phyloP scores from a whole-genome alignment of 2,888 invertebrate species.

The Morpho achilles region DNA sequence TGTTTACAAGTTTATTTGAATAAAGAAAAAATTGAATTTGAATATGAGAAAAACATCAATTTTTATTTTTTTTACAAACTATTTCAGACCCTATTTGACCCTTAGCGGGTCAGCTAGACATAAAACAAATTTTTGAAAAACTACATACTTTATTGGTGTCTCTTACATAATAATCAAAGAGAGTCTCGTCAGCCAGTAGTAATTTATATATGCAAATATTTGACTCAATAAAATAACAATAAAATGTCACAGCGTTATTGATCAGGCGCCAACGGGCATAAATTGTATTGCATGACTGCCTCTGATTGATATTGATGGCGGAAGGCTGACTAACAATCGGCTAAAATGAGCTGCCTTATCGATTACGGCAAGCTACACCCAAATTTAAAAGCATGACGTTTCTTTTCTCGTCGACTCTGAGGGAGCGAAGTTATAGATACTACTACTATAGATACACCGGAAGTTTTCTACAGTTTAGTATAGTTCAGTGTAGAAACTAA shows the following conservation, averaged over 20 bases:
- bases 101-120: background rate
- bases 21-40: no score
- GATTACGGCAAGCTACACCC: constrained; percentile 18
- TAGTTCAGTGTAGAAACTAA: no score
- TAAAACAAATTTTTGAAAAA: background rate
- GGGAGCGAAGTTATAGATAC: no score
- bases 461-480: no score
- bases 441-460: no score
- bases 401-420: background rate
- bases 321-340: constrained; percentile 27
- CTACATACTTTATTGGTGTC: no score
- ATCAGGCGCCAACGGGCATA: constrained; percentile 24
- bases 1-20: no score
- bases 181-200: background rate
- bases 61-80: no score
- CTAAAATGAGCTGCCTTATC: constrained; percentile 20
- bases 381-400: constrained; percentile 18
- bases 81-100: no score
- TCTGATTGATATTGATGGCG: constrained; percentile 68
- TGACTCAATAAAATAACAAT: constrained; percentile 4
- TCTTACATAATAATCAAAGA: no score
- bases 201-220: constrained; percentile 1
- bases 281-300: constrained; percentile 31
- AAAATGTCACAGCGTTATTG: constrained; percentile 9
- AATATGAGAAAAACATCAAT: no score